These are phyloP conservation scores for Amblyjoppa fuscipennis DNA, from an alignment of 2,888 invertebrate genomes.

Conservation along the genomic window DNA sequence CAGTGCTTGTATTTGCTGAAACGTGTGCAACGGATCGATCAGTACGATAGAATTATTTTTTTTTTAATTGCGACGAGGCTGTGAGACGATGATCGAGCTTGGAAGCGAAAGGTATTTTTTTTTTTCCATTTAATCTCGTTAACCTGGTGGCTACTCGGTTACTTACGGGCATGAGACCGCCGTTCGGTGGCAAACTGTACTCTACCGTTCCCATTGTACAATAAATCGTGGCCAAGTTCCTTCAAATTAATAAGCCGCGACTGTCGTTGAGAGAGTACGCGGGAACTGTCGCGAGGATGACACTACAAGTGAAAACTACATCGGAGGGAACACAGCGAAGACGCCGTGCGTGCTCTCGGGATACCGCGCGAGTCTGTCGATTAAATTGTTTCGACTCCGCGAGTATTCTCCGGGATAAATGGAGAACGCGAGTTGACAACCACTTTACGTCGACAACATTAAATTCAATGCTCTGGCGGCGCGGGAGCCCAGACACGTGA, in stretches of 20 bases:
- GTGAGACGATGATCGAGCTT: background rate
- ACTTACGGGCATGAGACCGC: slow-evolving; percentile 95
- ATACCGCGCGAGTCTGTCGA: slow-evolving; percentile 24
- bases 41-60: slow-evolving; percentile 47
- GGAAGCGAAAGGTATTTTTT: background rate
- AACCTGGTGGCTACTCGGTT: slow-evolving; percentile 33
- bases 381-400: background rate
- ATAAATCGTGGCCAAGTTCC: background rate
- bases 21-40: slow-evolving; percentile 75
- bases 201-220: slow-evolving; percentile 88
- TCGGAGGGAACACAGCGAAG: slow-evolving; percentile 7
- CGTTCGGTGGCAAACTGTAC: slow-evolving; percentile 92
- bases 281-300: slow-evolving; percentile 3
- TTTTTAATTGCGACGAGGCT: background rate
- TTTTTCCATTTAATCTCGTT: slow-evolving; percentile 8
- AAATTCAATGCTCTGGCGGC: slow-evolving; percentile 33
- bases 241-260: background rate
- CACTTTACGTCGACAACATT: slow-evolving; percentile 35
- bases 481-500: slow-evolving; percentile 47
- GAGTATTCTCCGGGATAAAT: background rate
- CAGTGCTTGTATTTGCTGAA: slow-evolving; percentile 94
- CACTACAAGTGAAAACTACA: slow-evolving; percentile 21
- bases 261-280: background rate
- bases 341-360: slow-evolving; percentile 21
- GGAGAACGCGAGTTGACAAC: slow-evolving; percentile 44